Evolutionary conservation across 1,140 invertebrate genomes (phyloP).

Genomic region (Zophobas morio): DNA sequence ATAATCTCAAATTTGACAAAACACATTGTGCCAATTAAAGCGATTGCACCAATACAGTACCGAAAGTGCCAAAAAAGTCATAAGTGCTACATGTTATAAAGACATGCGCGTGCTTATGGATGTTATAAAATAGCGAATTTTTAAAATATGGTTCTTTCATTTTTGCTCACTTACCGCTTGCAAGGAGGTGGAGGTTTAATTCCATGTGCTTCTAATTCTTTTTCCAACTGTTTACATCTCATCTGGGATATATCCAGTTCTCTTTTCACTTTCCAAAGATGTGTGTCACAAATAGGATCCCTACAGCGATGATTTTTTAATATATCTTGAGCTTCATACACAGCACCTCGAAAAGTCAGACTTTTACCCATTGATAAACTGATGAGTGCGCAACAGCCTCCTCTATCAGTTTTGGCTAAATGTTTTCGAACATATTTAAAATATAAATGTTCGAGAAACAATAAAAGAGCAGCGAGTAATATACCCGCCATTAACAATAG

Average conservation of each 20-base stretch:
- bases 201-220: conserved; percentile 85
- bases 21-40: conserved; percentile 33
- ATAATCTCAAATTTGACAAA: not conserved
- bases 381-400: conserved; percentile 91
- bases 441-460: conserved; percentile 94
- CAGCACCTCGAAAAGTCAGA: conserved; percentile 82
- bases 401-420: conserved; percentile 89
- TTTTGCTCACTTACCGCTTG: conserved; percentile 62
- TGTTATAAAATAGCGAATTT: not conserved
- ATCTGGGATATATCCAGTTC: conserved; percentile 89
- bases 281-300: conserved; percentile 86
- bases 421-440: conserved; percentile 92
- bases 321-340: conserved; percentile 86
- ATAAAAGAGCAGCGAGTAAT: conserved; percentile 85
- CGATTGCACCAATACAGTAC: conserved; percentile 28
- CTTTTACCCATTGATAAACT: conserved; percentile 82
- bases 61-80: conserved; percentile 33
- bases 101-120: conserved; percentile 30
- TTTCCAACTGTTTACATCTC: conserved; percentile 87
- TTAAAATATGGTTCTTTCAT: not conserved
- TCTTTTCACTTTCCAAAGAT: conserved; percentile 91
- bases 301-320: conserved; percentile 74
- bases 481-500: conserved; percentile 95
- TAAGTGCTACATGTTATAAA: conserved; percentile 26
- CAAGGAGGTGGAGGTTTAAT: conserved; percentile 77